A percentile compares a stretch with the other conserved stretches of the same genome.
Evolutionary conservation across 2,888 invertebrate genomes (phyloP).

Genomic region (Leucania comma): DNA sequence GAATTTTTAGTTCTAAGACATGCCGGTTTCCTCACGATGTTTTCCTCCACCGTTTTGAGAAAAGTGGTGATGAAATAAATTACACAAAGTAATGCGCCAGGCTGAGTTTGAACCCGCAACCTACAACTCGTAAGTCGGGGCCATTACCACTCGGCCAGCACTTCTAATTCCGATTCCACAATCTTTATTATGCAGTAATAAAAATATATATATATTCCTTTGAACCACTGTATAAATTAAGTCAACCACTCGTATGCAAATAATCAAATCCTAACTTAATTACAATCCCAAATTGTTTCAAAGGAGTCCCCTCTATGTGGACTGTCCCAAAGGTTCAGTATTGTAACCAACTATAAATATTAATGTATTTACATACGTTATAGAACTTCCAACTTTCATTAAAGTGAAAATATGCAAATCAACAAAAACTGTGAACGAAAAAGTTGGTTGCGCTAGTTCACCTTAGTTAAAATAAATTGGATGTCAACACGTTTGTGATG

Average conservation of each 20-base stretch:
- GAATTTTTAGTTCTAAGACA: too few species aligned
- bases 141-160: too few species aligned
- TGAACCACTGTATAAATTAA: slow-evolving; percentile 45
- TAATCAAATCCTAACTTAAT: slow-evolving; percentile 68
- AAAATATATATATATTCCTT: slow-evolving; percentile 46
- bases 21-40: too few species aligned
- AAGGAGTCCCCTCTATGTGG: slow-evolving; percentile 61
- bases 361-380: slow-evolving; percentile 76
- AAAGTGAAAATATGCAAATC: slow-evolving; percentile 82
- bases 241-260: slow-evolving; percentile 60
- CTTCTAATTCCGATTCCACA: not conserved
- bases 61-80: too few species aligned
- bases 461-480: slow-evolving; percentile 79
- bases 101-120: too few species aligned
- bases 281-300: slow-evolving; percentile 68
- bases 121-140: too few species aligned
- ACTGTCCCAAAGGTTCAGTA: slow-evolving; percentile 70
- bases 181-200: slow-evolving; percentile 10
- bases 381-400: slow-evolving; percentile 69
- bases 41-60: too few species aligned
- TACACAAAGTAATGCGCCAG: too few species aligned
- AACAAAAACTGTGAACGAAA: slow-evolving; percentile 70
- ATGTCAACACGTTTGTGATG: slow-evolving; percentile 82
- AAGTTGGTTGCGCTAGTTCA: slow-evolving; percentile 70
- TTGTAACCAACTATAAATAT: slow-evolving; percentile 85